These are phyloP conservation scores for Lomographa bimaculata DNA, from an alignment of 2,888 invertebrate genomes.

Conservation along the genomic window DNA sequence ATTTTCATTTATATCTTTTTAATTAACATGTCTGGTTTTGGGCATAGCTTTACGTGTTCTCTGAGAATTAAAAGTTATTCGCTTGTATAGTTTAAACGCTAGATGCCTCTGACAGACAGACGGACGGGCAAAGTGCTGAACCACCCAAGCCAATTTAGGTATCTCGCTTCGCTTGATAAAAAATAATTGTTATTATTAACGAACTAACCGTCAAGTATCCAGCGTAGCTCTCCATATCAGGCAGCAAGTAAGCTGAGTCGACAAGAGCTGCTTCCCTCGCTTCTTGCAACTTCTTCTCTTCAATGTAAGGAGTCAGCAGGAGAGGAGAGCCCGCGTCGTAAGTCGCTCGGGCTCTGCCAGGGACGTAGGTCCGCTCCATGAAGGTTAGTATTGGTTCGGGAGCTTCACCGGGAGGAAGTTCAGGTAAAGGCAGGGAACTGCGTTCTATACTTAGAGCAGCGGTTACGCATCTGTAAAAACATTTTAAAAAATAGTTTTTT, in stretches of 20 bases:
- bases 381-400: slow-evolving; percentile 72
- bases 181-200: too few species aligned
- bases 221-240: slow-evolving; percentile 77
- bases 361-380: slow-evolving; percentile 66
- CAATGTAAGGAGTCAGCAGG: slow-evolving; percentile 81
- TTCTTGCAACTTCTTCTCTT: slow-evolving; percentile 74
- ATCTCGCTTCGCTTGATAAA: too few species aligned
- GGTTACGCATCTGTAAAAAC: slow-evolving; percentile 45
- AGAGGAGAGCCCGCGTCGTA: slow-evolving; percentile 76
- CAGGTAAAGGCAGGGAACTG: slow-evolving; percentile 57
- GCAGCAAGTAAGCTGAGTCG: slow-evolving; percentile 60
- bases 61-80: too few species aligned
- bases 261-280: slow-evolving; percentile 74
- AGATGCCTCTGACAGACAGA: too few species aligned
- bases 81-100: too few species aligned
- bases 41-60: too few species aligned
- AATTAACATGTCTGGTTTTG: too few species aligned
- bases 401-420: slow-evolving; percentile 71
- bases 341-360: slow-evolving; percentile 47
- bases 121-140: too few species aligned
- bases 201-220: slow-evolving; percentile 72
- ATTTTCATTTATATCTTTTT: too few species aligned
- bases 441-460: slow-evolving; percentile 43
- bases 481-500: too few species aligned
- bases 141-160: too few species aligned